phyloP scores from a whole-genome alignment of 2,888 invertebrate species.

The Nesidiocoris tenuis region DNA sequence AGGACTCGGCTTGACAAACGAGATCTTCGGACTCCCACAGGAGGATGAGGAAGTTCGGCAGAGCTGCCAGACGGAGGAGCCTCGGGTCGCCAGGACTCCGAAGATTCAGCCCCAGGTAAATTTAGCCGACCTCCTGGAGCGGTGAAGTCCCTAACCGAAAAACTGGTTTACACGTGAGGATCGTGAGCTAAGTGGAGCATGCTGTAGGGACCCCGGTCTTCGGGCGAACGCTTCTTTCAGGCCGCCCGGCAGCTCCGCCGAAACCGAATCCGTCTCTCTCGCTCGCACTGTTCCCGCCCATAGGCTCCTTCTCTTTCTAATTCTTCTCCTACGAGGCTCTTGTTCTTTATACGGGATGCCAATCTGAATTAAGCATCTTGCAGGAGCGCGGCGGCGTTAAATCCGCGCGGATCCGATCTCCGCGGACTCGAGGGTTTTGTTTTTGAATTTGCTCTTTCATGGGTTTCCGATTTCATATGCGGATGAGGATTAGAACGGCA shows the following conservation, averaged over 20 bases:
- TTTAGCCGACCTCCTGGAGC: slow-evolving; percentile 29
- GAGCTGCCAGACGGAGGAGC: background rate
- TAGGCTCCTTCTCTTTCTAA: no score
- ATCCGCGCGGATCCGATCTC: background rate
- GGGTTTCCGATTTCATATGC: background rate
- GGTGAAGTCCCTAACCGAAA: slow-evolving; percentile 5
- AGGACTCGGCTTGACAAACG: no score
- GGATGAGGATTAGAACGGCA: background rate
- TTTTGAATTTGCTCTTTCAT: background rate
- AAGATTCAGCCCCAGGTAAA: slow-evolving; percentile 18
- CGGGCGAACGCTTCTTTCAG: background rate
- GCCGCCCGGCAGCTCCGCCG: background rate
- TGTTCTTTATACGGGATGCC: slow-evolving; percentile 22
- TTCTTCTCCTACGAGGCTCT: background rate
- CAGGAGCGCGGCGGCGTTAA: slow-evolving; percentile 7
- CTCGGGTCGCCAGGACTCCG: background rate
- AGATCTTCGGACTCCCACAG: no score
- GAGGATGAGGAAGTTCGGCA: background rate
- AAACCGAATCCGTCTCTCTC: background rate
- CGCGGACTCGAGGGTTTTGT: background rate
- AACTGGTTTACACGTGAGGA: slow-evolving; percentile 30
- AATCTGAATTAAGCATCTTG: slow-evolving; percentile 26
- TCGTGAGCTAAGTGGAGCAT: slow-evolving; percentile 38
- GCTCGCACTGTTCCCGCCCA: background rate
- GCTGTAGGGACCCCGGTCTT: slow-evolving; percentile 7